Conservation (phyloP, 2,113 vertebrate species). For the Salvelinus fontinalis region DNA sequence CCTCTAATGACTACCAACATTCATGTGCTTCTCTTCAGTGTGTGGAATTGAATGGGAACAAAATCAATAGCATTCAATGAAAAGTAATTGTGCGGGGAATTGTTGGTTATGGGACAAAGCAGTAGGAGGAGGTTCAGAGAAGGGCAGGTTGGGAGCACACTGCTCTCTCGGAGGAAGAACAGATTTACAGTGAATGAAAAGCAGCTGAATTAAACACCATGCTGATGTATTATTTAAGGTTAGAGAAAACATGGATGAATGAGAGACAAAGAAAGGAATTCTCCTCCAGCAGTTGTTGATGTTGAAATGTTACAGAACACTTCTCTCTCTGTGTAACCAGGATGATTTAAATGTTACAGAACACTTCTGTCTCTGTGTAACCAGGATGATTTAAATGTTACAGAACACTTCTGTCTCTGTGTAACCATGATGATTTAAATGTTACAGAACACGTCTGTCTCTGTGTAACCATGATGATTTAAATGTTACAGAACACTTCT, state of each 20-base stretch:
- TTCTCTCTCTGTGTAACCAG: no score
- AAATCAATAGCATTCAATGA: constrained; percentile 79
- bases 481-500: no score
- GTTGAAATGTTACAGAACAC: neutral
- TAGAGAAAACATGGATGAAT: constrained; percentile 57
- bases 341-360: no score
- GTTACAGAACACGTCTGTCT: no score
- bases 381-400: no score
- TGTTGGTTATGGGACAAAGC: constrained; percentile 49
- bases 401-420: no score
- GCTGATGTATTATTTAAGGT: constrained; percentile 78
- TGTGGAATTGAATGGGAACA: constrained; percentile 72
- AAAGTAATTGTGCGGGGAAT: constrained; percentile 73
- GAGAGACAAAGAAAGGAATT: constrained; percentile 44
- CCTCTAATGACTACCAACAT: constrained; percentile 77
- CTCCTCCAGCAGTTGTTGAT: constrained; percentile 17
- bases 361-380: no score
- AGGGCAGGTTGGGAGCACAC: no score
- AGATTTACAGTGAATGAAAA: constrained; percentile 73
- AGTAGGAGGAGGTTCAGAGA: neutral
- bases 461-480: no score
- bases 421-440: no score
- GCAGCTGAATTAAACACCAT: constrained; percentile 68
- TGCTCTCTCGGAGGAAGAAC: constrained; percentile 35
- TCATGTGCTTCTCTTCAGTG: constrained; percentile 70